These are phyloP conservation scores for Trissolcus japonicus DNA, from an alignment of 2,888 invertebrate species.

Conservation along the genomic window DNA sequence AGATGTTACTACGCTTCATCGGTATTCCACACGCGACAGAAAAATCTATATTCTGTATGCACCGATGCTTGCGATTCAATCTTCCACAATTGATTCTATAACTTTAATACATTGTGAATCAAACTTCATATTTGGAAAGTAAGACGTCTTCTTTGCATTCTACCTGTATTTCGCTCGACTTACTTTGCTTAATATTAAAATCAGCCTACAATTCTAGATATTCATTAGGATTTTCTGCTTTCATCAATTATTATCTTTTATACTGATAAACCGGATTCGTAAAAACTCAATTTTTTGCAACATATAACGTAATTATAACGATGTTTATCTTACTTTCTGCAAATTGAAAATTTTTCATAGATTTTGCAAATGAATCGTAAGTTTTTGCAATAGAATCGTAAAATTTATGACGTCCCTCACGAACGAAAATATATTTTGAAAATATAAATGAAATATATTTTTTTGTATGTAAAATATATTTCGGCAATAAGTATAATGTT, in stretches of 20 bases:
- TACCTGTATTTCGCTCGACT: slow-evolving; percentile 37
- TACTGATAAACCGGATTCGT: no score
- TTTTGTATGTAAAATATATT: no score
- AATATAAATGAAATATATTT: no score
- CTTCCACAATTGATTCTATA: slow-evolving; percentile 59
- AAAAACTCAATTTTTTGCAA: no score
- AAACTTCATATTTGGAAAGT: slow-evolving; percentile 58
- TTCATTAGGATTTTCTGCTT: background rate
- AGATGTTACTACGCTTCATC: slow-evolving; percentile 71
- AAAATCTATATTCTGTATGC: slow-evolving; percentile 65
- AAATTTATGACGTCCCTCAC: no score
- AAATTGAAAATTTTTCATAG: no score
- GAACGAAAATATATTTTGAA: no score
- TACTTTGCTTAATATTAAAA: slow-evolving; percentile 36
- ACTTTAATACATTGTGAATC: slow-evolving; percentile 59
- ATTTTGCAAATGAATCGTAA: no score
- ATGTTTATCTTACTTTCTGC: no score
- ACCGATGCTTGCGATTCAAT: slow-evolving; percentile 59
- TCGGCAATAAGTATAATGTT: no score
- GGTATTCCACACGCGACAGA: slow-evolving; percentile 68
- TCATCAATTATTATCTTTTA: background rate
- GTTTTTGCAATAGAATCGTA: no score
- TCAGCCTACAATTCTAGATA: slow-evolving; percentile 19
- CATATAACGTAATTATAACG: no score
- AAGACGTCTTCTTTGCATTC: slow-evolving; percentile 56